A percentile compares a stretch with the other conserved stretches of the same genome.
These are phyloP conservation scores for Ceraclea dissimilis DNA, from an alignment of 2,888 invertebrate species.

Conservation along the genomic window DNA sequence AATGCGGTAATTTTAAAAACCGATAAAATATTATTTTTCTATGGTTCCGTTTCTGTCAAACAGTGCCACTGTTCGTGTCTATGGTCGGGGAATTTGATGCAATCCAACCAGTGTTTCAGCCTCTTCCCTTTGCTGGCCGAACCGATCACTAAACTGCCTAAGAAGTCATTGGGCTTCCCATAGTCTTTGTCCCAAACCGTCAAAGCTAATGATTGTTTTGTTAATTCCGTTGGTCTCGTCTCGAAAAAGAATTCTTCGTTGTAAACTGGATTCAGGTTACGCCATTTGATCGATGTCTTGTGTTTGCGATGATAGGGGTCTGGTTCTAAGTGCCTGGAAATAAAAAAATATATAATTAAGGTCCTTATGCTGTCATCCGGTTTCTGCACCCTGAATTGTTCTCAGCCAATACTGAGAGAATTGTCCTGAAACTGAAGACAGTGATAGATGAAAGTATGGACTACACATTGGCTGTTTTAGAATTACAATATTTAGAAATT, in stretches of 20 bases:
- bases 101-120: conserved; percentile 87
- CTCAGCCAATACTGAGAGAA: too few species aligned
- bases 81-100: conserved; percentile 83
- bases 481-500: too few species aligned
- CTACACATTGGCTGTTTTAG: too few species aligned
- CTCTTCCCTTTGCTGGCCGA: conserved; percentile 79
- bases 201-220: conserved; percentile 79
- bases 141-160: conserved; percentile 77
- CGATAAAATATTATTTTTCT: not conserved
- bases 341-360: not conserved
- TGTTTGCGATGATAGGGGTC: conserved; percentile 81
- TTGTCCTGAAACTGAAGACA: too few species aligned
- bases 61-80: conserved; percentile 86
- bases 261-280: conserved; percentile 87
- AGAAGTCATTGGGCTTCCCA: conserved; percentile 84
- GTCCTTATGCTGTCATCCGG: too few species aligned
- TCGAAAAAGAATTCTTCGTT: conserved; percentile 91
- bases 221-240: conserved; percentile 80
- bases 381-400: too few species aligned
- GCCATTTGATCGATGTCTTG: conserved; percentile 88
- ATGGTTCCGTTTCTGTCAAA: conserved; percentile 50
- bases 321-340: conserved; percentile 71
- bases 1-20: not conserved
- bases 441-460: too few species aligned
- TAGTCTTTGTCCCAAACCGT: conserved; percentile 86